phyloP scores from a whole-genome alignment of 2,113 vertebrate species.

The Urocolius indicus region DNA sequence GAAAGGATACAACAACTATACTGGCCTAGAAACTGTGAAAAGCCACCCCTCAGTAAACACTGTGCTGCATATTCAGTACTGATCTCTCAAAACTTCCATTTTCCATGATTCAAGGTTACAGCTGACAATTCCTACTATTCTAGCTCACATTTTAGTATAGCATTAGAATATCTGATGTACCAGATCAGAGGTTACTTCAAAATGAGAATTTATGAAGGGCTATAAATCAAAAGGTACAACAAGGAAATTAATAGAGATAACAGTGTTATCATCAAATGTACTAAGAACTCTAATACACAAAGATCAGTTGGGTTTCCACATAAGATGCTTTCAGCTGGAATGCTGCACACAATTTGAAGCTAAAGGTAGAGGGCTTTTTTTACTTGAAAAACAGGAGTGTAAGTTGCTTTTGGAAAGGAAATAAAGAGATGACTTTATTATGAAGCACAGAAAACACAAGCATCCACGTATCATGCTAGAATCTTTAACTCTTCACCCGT shows the following conservation, averaged over 20 bases:
- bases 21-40: background rate
- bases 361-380: background rate
- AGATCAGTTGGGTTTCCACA: background rate
- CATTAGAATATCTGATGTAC: background rate
- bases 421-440: background rate
- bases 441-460: background rate
- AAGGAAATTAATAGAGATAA: constrained; percentile 15
- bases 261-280: background rate
- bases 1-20: background rate
- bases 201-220: background rate
- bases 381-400: background rate
- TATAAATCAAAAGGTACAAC: background rate
- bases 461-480: background rate
- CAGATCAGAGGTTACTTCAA: background rate
- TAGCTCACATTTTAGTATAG: background rate
- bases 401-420: background rate
- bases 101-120: background rate
- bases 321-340: background rate
- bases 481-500: background rate
- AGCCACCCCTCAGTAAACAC: background rate
- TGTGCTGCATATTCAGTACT: background rate
- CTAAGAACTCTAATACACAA: background rate
- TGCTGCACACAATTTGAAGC: background rate
- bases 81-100: background rate
- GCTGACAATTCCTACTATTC: background rate